Percentiles rank a stretch among this genome's conserved stretches.
Conservation (phyloP, 2,113 vertebrate genomes). For the Phrynosoma platyrhinos region DNA sequence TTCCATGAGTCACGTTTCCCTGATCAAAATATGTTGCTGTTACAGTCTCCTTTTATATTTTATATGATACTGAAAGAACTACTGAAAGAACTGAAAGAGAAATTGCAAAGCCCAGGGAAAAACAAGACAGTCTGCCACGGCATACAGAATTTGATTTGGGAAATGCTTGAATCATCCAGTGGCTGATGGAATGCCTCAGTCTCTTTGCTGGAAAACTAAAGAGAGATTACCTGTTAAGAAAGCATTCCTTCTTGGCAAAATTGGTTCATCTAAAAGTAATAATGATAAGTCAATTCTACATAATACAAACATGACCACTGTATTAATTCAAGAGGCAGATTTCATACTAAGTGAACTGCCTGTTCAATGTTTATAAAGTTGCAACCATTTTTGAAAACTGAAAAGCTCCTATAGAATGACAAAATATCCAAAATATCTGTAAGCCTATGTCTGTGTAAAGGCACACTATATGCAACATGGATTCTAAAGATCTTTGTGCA, state of each 20-base stretch:
- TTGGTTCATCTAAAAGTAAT: slow-evolving; percentile 79
- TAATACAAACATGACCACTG: slow-evolving; percentile 70
- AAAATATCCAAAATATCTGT: slow-evolving; percentile 15
- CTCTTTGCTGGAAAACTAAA: slow-evolving; percentile 69
- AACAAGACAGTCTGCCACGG: slow-evolving; percentile 67
- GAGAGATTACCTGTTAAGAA: slow-evolving; percentile 62
- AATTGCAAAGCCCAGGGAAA: slow-evolving; percentile 72
- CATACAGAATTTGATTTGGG: slow-evolving; percentile 70
- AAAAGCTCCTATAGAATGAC: slow-evolving; percentile 48
- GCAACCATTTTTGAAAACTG: slow-evolving; percentile 59
- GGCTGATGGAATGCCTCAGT: slow-evolving; percentile 68
- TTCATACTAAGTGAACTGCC: slow-evolving; percentile 66
- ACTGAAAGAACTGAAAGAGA: slow-evolving; percentile 76
- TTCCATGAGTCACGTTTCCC: background rate
- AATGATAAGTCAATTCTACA: slow-evolving; percentile 74
- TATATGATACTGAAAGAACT: slow-evolving; percentile 64
- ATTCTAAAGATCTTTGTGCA: slow-evolving; percentile 48
- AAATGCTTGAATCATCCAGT: slow-evolving; percentile 65
- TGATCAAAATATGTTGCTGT: slow-evolving; percentile 53
- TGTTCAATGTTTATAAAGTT: slow-evolving; percentile 56
- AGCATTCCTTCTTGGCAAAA: slow-evolving; percentile 75
- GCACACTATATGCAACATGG: background rate
- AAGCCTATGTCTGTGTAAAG: background rate
- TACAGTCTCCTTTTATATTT: slow-evolving; percentile 73
- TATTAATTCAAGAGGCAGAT: slow-evolving; percentile 62